phyloP scores from a whole-genome alignment of 2,113 vertebrate genomes.

The Xenopus tropicalis region DNA sequence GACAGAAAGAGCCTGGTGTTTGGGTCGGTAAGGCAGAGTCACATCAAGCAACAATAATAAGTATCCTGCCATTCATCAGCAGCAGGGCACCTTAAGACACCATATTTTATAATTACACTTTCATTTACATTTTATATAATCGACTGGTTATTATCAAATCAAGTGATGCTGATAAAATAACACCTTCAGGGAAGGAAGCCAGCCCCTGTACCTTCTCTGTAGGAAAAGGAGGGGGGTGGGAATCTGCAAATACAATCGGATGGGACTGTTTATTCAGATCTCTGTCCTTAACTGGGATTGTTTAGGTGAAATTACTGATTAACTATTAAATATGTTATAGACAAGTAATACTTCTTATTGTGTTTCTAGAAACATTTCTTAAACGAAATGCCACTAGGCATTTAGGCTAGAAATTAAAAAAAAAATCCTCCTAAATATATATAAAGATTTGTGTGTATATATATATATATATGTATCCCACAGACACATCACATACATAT shows the following conservation, averaged over 20 bases:
- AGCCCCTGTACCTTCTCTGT: constrained; percentile 43
- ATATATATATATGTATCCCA: neutral
- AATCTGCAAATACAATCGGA: no score
- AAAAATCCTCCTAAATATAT: no score
- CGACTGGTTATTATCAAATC: constrained; percentile 62
- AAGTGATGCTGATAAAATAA: constrained; percentile 57
- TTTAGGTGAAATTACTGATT: neutral
- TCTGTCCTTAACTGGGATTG: no score
- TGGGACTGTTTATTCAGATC: no score
- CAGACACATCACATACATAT: neutral
- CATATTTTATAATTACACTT: constrained; percentile 55
- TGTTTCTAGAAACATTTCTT: no score
- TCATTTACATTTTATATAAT: constrained; percentile 61
- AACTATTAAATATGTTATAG: neutral
- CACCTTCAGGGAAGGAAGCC: constrained; percentile 54
- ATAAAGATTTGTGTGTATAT: neutral
- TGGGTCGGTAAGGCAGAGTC: no score
- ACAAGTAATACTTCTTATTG: no score
- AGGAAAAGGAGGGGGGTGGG: no score
- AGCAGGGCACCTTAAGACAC: constrained; percentile 48
- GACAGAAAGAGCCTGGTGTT: no score
- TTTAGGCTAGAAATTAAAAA: no score
- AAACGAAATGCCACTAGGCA: no score
- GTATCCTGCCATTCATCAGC: constrained; percentile 51
- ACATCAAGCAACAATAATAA: constrained; percentile 55